These are phyloP conservation scores for Blera fallax DNA, from an alignment of 2,888 invertebrate genomes.

Conservation along the genomic window DNA sequence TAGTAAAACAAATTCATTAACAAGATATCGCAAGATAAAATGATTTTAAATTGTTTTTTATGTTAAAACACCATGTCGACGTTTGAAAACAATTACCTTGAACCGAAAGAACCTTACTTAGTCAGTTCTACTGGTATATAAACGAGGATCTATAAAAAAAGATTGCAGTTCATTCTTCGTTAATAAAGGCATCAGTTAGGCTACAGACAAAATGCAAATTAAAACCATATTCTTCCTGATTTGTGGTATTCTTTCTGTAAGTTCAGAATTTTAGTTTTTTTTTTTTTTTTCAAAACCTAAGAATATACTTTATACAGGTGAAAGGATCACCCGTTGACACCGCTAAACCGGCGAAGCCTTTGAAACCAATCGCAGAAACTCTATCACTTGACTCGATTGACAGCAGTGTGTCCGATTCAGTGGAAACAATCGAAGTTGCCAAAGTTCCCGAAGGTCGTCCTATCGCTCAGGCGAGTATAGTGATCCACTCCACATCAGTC, in stretches of 20 bases:
- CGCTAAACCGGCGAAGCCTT: background rate
- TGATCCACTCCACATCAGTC: background rate
- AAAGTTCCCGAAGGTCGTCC: background rate
- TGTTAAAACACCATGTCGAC: slow-evolving; percentile 4
- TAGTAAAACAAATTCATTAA: background rate
- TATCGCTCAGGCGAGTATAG: background rate
- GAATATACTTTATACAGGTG: slow-evolving; percentile 18
- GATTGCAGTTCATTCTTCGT: slow-evolving; percentile 10
- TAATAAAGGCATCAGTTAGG: background rate
- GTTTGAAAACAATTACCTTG: background rate
- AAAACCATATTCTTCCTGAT: slow-evolving; percentile 22
- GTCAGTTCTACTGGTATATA: slow-evolving; percentile 20
- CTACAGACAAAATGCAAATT: slow-evolving; percentile 26
- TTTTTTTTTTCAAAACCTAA: background rate
- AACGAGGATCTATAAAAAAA: background rate
- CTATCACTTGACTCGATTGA: background rate
- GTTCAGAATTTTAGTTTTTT: background rate
- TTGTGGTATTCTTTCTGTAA: slow-evolving; percentile 48
- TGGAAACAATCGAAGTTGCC: background rate
- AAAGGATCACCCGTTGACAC: slow-evolving; percentile 41
- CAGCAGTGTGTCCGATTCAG: background rate
- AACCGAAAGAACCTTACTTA: background rate
- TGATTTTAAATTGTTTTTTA: slow-evolving; percentile 15
- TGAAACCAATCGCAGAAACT: background rate
- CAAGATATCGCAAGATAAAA: slow-evolving; percentile 7